Conservation (phyloP, 2,888 invertebrate genomes). For the Invenusta paracnida region DNA sequence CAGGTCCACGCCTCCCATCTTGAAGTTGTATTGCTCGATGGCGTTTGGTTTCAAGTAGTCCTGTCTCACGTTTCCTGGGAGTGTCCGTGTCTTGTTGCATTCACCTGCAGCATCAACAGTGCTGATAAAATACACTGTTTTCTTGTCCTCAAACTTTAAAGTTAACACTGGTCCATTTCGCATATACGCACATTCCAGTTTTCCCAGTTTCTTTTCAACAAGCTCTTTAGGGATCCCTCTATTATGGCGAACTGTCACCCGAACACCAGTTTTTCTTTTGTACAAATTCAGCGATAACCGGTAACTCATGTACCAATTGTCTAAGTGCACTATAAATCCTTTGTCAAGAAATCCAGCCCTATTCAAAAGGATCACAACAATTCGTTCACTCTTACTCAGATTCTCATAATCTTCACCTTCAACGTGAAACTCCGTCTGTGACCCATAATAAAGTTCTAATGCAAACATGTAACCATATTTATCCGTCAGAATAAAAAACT, state of each 20-base stretch:
- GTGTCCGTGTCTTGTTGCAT: constrained; percentile 23
- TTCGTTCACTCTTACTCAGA: constrained; percentile 17
- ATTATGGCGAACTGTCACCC: constrained; percentile 11
- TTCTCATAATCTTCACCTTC: constrained; percentile 23
- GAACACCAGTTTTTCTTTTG: constrained; percentile 17
- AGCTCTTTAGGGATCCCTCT: constrained; percentile 8
- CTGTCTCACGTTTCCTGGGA: constrained; percentile 14
- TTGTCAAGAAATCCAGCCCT: constrained; percentile 26
- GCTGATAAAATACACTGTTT: constrained; percentile 17
- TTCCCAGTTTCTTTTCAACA: constrained; percentile 12
- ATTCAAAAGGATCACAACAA: constrained; percentile 25
- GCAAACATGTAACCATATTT: neutral
- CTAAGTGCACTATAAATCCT: constrained; percentile 10
- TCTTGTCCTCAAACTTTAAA: constrained; percentile 13
- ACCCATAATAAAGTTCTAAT: neutral
- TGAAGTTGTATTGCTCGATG: neutral
- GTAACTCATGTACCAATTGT: constrained; percentile 25
- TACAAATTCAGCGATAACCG: constrained; percentile 25
- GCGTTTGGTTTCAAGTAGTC: constrained; percentile 14
- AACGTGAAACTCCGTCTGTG: constrained; percentile 5
- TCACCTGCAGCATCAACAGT: constrained; percentile 14
- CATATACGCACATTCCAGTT: constrained; percentile 28
- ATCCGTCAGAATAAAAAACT: constrained; percentile 12
- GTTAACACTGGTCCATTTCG: constrained; percentile 23
- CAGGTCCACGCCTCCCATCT: neutral